phyloP scores from a whole-genome alignment of 2,113 vertebrate genomes.

The Apaloderma vittatum region DNA sequence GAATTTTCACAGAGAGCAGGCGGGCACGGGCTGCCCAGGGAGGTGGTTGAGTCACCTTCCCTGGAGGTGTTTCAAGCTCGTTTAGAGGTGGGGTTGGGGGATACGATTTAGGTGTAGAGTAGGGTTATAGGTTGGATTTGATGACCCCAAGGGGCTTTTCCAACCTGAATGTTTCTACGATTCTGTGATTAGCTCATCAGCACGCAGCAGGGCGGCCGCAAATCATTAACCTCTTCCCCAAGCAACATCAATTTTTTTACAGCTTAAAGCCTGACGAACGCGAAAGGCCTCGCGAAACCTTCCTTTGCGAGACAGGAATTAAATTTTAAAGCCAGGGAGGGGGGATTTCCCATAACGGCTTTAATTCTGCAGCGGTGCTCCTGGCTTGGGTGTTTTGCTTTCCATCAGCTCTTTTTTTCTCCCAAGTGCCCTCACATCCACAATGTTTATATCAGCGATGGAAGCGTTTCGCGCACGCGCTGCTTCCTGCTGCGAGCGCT shows the following conservation, averaged over 20 bases:
- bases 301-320: background rate
- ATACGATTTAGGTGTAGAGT: too few species aligned
- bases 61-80: too few species aligned
- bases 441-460: fast-evolving
- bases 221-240: background rate
- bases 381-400: background rate
- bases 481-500: background rate
- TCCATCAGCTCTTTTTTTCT: background rate
- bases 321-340: background rate
- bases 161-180: too few species aligned
- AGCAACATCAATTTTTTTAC: background rate
- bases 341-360: background rate
- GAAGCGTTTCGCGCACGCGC: fast-evolving
- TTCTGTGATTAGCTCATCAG: background rate
- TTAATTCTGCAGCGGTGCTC: background rate
- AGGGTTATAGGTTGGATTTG: too few species aligned
- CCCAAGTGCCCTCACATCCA: fast-evolving
- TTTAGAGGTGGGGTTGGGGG: too few species aligned
- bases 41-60: too few species aligned
- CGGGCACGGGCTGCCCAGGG: too few species aligned
- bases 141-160: too few species aligned
- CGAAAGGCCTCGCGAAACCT: background rate
- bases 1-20: too few species aligned
- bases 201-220: background rate
- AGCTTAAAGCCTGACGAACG: background rate